Conservation (phyloP, 2,797 vertebrate species). For the Ctenochaetus hawaiiensis region DNA sequence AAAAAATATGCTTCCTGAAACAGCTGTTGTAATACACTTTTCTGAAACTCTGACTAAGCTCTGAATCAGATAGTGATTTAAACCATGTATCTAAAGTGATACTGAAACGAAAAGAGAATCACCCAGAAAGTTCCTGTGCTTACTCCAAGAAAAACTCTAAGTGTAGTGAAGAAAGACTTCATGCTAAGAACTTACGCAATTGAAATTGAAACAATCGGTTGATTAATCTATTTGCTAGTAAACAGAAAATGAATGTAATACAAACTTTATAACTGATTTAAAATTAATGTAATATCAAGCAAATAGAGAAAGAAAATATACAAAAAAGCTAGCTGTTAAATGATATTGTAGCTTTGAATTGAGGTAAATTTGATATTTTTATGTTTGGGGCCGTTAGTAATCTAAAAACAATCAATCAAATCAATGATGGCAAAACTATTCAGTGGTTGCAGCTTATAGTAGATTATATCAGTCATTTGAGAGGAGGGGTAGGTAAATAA, state of each 20-base stretch:
- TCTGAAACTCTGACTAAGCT: slow-evolving; percentile 21
- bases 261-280: background rate
- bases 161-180: background rate
- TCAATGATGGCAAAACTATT: too few relatives aligned
- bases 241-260: background rate
- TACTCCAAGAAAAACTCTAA: slow-evolving; percentile 9
- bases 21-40: background rate
- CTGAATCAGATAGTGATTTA: slow-evolving; percentile 21
- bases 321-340: background rate
- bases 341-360: background rate
- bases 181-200: background rate
- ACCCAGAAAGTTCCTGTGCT: background rate
- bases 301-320: background rate
- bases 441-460: too few relatives aligned
- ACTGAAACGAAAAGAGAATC: slow-evolving; percentile 52
- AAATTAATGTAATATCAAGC: background rate
- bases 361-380: too few relatives aligned
- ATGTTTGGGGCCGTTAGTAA: background rate
- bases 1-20: background rate
- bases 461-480: background rate
- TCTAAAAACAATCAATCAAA: background rate
- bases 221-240: rapidly evolving
- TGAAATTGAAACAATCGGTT: background rate
- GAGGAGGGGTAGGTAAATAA: background rate
- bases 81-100: background rate